A percentile compares a stretch with the other conserved stretches of the same genome.
These are phyloP conservation scores for Globodera rostochiensis DNA, from an alignment of 1,140 invertebrate species.

Conservation along the genomic window DNA sequence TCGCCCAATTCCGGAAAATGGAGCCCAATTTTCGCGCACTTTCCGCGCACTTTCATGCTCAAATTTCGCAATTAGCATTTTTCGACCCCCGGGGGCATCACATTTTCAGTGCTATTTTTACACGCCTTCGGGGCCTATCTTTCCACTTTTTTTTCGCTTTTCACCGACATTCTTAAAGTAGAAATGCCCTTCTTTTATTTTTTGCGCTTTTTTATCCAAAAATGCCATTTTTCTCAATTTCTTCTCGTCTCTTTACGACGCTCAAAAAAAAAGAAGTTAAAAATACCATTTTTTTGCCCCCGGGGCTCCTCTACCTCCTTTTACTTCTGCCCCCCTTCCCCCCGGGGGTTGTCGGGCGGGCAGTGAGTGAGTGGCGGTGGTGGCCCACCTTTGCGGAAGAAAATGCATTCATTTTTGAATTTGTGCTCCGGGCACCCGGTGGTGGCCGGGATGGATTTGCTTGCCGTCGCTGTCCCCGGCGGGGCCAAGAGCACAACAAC, in stretches of 20 bases:
- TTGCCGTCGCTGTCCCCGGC: background rate
- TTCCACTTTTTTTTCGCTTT: too few species aligned
- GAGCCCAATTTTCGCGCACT: background rate
- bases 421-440: background rate
- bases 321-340: background rate
- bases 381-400: background rate
- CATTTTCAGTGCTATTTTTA: background rate
- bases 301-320: background rate
- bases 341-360: background rate
- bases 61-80: background rate
- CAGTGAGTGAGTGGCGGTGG: too few species aligned
- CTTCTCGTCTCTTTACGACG: too few species aligned
- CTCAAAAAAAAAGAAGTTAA: too few species aligned
- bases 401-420: slow-evolving; percentile 11
- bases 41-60: background rate
- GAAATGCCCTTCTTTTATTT: too few species aligned
- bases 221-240: too few species aligned
- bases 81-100: background rate
- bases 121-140: too few species aligned
- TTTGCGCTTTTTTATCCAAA: too few species aligned
- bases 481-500: too few species aligned
- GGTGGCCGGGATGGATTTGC: background rate
- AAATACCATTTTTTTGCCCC: too few species aligned
- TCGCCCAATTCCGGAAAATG: background rate
- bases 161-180: too few species aligned